A percentile compares a stretch with the other conserved stretches of the same genome.
Evolutionary conservation across 2,888 invertebrate species (phyloP).

Genomic region (Dolomedes plantarius): DNA sequence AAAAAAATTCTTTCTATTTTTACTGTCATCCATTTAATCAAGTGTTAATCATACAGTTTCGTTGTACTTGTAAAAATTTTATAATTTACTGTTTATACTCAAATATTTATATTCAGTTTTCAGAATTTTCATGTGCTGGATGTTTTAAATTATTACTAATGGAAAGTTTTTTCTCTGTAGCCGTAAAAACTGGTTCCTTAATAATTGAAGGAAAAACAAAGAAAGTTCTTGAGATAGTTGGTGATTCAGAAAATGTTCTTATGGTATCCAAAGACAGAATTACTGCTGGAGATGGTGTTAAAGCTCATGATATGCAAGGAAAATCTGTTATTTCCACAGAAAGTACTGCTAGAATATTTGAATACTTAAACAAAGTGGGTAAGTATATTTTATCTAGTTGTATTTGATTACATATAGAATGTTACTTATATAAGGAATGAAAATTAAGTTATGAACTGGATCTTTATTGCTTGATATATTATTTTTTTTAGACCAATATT

Average conservation of each 20-base stretch:
- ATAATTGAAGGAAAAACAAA: constrained; percentile 97
- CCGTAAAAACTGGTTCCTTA: constrained; percentile 80
- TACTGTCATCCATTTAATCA: no score
- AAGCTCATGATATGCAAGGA: constrained; percentile 91
- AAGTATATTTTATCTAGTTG: no score
- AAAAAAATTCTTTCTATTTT: no score
- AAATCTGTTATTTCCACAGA: constrained; percentile 95
- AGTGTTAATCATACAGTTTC: no score
- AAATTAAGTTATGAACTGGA: no score
- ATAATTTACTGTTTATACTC: no score
- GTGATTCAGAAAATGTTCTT: constrained; percentile 83
- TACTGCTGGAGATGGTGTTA: constrained; percentile 97
- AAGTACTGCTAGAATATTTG: constrained; percentile 94
- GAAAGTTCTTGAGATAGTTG: constrained; percentile 86
- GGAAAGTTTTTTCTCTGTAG: constrained; percentile 37
- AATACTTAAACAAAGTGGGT: constrained; percentile 79
- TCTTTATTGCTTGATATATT: no score
- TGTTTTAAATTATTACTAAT: not conserved
- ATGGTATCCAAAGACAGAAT: constrained; percentile 95
- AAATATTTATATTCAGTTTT: no score
- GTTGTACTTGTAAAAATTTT: no score
- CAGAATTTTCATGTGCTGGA: not conserved
- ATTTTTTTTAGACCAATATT: no score
- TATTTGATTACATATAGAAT: no score
- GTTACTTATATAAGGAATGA: no score